Conservation (phyloP, 2,797 vertebrate genomes). For the Scarus forsteni region DNA sequence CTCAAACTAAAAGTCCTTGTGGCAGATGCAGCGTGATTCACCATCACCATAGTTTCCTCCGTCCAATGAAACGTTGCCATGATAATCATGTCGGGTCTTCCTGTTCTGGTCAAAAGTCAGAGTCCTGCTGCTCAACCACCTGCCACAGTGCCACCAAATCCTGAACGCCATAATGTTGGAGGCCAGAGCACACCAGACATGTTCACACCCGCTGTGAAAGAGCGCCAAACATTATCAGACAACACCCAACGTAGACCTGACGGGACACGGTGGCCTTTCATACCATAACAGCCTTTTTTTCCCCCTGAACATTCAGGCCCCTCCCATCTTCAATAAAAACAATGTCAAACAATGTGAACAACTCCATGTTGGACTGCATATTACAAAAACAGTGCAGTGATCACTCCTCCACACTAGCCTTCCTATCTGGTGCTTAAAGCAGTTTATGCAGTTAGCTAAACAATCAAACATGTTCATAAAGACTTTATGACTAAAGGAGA, state of each 20-base stretch:
- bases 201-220: not conserved
- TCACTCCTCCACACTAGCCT: no score
- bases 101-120: conserved; percentile 18
- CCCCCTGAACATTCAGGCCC: no score
- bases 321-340: no score
- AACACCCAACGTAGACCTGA: not conserved
- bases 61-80: conserved; percentile 20
- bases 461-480: no score
- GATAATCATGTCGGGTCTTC: conserved; percentile 17
- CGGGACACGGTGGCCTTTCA: no score
- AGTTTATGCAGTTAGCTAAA: no score
- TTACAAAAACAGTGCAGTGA: no score
- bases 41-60: conserved; percentile 1
- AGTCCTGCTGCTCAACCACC: conserved; percentile 50
- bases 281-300: no score
- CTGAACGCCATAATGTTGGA: conserved; percentile 16
- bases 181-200: conserved; percentile 8
- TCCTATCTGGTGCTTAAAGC: no score
- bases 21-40: not conserved
- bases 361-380: no score
- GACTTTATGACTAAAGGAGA: no score
- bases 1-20: not conserved
- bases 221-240: conserved; percentile 1
- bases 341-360: no score
- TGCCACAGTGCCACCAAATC: conserved; percentile 40